A percentile compares a stretch with the other conserved stretches of the same genome.
phyloP scores from a whole-genome alignment of 2,888 invertebrate species.

The Tetranychus piercei region DNA sequence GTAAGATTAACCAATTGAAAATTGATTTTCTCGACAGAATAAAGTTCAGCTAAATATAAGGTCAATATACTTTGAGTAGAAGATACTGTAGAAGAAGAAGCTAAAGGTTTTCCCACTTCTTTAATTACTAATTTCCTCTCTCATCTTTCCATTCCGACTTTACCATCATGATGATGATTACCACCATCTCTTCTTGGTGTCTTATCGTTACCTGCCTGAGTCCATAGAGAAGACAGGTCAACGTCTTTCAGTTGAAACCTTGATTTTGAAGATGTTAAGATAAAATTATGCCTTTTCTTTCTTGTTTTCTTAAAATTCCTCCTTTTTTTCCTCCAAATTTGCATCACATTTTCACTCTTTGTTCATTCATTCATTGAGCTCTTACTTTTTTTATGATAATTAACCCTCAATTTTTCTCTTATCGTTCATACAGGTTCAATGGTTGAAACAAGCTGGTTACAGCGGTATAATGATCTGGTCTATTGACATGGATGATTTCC shows the following conservation, averaged over 20 bases:
- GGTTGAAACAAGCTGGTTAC: constrained; percentile 80
- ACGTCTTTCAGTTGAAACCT: background rate
- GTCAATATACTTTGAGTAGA: background rate
- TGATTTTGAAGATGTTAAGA: background rate
- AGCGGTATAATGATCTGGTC: constrained; percentile 96
- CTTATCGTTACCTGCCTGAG: background rate
- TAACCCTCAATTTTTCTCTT: background rate
- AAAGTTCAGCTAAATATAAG: background rate
- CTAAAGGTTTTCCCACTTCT: background rate
- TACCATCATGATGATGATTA: background rate
- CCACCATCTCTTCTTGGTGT: background rate
- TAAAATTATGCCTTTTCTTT: background rate
- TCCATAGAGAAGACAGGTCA: background rate
- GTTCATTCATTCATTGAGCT: background rate
- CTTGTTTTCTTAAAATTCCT: background rate
- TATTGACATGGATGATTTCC: constrained; percentile 85
- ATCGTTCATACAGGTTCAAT: constrained; percentile 50
- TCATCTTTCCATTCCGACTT: background rate
- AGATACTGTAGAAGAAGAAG: background rate
- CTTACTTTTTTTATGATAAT: background rate
- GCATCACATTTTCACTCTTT: background rate
- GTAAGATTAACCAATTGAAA: background rate
- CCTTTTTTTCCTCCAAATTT: background rate
- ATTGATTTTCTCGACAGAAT: background rate
- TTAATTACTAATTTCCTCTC: background rate